These are phyloP conservation scores for Platycheirus rosarum DNA, from an alignment of 2,888 invertebrate genomes.

Conservation along the genomic window DNA sequence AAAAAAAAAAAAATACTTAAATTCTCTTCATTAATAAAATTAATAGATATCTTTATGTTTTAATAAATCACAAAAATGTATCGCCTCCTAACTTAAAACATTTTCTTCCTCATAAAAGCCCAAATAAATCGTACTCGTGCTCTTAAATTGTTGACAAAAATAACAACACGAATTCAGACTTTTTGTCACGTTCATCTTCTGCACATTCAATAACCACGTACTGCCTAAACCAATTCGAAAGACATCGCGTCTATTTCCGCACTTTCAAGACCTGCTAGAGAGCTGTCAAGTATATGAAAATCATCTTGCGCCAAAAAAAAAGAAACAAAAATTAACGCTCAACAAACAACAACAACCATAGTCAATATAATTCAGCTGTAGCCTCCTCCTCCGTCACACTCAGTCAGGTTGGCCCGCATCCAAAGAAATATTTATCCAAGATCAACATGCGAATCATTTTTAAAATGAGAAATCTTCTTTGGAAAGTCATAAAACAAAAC, in stretches of 20 bases:
- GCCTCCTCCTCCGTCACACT: constrained; percentile 12
- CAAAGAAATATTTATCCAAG: constrained; percentile 71
- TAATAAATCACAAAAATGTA: constrained; percentile 34
- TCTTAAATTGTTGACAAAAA: constrained; percentile 45
- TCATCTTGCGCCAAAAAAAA: constrained; percentile 32
- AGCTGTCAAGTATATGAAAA: constrained; percentile 52
- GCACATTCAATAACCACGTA: no score
- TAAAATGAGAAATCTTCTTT: constrained; percentile 46
- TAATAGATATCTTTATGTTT: constrained; percentile 16
- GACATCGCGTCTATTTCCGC: constrained; percentile 43
- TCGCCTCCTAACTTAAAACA: constrained; percentile 22
- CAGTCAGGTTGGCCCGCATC: constrained; percentile 52
- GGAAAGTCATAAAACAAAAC: constrained; percentile 33
- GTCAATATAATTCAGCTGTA: constrained; percentile 28
- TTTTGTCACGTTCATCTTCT: not conserved
- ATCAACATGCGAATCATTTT: constrained; percentile 67
- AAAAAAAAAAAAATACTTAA: not conserved
- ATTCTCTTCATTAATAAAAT: constrained; percentile 1
- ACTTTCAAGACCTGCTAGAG: constrained; percentile 8
- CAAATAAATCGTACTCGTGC: constrained; percentile 28
- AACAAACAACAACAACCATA: not conserved
- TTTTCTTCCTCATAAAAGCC: constrained; percentile 39
- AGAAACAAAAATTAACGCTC: constrained; percentile 5
- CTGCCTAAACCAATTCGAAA: not conserved
- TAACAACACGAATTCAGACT: not conserved